Percentiles rank a stretch among this genome's conserved stretches.
phyloP scores from a whole-genome alignment of 2,888 invertebrate genomes.

The Cosmopolites sordidus region DNA sequence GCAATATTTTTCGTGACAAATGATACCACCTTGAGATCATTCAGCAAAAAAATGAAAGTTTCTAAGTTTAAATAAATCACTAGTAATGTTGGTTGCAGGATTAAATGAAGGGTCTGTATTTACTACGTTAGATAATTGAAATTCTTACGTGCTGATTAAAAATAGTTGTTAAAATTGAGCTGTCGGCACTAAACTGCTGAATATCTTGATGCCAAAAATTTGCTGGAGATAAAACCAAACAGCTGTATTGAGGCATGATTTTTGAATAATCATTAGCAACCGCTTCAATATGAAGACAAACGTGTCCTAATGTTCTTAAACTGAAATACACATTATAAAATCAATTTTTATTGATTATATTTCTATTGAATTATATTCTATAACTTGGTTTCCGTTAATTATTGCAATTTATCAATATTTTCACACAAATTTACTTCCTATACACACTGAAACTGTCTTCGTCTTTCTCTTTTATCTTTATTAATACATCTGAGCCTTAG shows the following conservation, averaged over 20 bases:
- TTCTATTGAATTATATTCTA: neutral
- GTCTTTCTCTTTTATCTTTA: too few relatives aligned
- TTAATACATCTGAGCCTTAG: too few relatives aligned
- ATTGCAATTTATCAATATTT: too few relatives aligned
- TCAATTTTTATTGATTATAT: neutral
- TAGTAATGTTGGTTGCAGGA: too few relatives aligned
- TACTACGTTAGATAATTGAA: too few relatives aligned
- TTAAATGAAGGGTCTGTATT: too few relatives aligned
- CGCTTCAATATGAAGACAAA: conserved; percentile 82
- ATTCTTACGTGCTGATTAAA: conserved; percentile 74
- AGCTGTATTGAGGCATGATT: conserved; percentile 86
- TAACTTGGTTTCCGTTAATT: neutral
- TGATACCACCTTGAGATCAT: too few relatives aligned
- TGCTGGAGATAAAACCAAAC: conserved; percentile 86
- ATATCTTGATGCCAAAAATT: conserved; percentile 88
- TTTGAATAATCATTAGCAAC: conserved; percentile 52
- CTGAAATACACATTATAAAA: conserved; percentile 11
- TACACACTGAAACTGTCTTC: too few relatives aligned
- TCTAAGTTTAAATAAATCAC: too few relatives aligned
- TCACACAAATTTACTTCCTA: too few relatives aligned
- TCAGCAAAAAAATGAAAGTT: too few relatives aligned
- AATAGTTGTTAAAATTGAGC: conserved; percentile 74
- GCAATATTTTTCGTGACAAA: too few relatives aligned
- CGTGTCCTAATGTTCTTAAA: conserved; percentile 67
- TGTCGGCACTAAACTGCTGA: conserved; percentile 73